These are phyloP conservation scores for Nephrotoma guestfalica DNA, from an alignment of 2,888 invertebrate genomes.

Conservation along the genomic window DNA sequence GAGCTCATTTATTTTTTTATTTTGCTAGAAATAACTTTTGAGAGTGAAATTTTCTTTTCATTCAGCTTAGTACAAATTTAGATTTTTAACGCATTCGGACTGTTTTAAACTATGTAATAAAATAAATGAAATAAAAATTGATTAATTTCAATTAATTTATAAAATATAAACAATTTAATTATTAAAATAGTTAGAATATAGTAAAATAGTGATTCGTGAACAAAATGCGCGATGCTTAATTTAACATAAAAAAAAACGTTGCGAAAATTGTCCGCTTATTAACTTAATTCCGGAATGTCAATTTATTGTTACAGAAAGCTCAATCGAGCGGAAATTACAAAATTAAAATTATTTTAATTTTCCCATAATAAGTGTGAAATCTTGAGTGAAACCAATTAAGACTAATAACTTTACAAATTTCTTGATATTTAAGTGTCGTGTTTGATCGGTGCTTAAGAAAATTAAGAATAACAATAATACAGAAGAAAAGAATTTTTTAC, in stretches of 20 bases:
- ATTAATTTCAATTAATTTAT: neutral
- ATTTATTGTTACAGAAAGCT: neutral
- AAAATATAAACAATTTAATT: neutral
- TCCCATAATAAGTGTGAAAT: neutral
- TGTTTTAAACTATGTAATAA: neutral
- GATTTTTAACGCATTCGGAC: neutral
- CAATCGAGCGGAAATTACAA: neutral
- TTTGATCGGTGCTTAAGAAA: neutral
- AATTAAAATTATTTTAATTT: neutral
- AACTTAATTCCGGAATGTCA: neutral
- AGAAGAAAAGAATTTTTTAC: neutral
- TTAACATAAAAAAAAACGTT: neutral
- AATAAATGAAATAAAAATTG: neutral
- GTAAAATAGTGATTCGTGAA: neutral
- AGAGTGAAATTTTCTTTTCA: neutral
- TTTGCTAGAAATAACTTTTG: neutral
- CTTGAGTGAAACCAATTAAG: neutral
- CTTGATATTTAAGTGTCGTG: neutral
- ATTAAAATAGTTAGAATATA: neutral
- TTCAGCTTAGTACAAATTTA: conserved; percentile 1
- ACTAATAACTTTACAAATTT: neutral
- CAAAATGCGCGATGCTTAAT: neutral
- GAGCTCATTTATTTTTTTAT: neutral
- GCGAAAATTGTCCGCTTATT: neutral
- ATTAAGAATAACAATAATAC: neutral